Percentiles rank a stretch among this genome's conserved stretches.
phyloP scores from a whole-genome alignment of 2,888 invertebrate genomes.

The Eupithecia abbreviata region DNA sequence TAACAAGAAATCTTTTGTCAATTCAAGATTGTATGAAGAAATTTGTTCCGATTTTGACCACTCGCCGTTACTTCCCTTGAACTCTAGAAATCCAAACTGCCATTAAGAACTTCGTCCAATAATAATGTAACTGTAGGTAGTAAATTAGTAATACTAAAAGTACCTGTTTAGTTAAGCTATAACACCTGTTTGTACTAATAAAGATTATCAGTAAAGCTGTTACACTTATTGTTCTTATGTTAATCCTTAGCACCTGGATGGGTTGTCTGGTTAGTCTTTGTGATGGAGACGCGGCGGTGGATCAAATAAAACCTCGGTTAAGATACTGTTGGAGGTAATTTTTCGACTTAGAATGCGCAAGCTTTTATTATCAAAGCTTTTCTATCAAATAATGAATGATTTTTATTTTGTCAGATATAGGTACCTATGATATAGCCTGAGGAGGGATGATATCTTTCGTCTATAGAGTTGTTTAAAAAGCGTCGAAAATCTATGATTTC shows the following conservation, averaged over 20 bases:
- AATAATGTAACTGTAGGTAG: neutral
- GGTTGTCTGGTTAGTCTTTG: neutral
- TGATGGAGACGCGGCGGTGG: neutral
- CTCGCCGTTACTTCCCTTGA: neutral
- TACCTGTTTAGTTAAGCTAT: conserved; percentile 29
- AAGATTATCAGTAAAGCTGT: conserved; percentile 5
- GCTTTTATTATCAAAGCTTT: neutral
- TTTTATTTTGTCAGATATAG: neutral
- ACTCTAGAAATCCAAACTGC: neutral
- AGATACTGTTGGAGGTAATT: neutral
- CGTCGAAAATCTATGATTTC: too few species aligned
- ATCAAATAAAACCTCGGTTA: neutral
- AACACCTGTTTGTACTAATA: conserved; percentile 33
- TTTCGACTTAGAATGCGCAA: neutral
- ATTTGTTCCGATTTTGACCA: neutral
- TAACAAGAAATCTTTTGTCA: neutral
- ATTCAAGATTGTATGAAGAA: neutral
- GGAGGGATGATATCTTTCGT: neutral
- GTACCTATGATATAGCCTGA: neutral
- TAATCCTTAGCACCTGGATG: conserved; percentile 16
- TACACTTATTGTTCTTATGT: conserved; percentile 14
- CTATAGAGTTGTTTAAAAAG: neutral
- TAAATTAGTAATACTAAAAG: neutral
- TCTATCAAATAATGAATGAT: neutral
- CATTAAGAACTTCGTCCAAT: neutral